Conservation (phyloP, 1,140 invertebrate genomes). For the Papilio aristodemus region DNA sequence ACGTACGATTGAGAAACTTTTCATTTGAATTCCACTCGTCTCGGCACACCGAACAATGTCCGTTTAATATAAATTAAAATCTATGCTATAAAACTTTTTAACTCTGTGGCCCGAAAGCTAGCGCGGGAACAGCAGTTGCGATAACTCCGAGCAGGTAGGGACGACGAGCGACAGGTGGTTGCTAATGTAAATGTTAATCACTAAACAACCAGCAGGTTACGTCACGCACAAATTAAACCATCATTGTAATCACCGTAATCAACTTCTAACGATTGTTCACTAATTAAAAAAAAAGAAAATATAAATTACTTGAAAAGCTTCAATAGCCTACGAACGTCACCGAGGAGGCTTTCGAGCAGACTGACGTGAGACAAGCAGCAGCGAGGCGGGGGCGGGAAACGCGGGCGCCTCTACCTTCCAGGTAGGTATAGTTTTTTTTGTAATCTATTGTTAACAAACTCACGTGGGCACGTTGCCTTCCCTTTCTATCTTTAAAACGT, state of each 20-base stretch:
- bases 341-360: conserved; percentile 59
- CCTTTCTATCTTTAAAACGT: conserved; percentile 45
- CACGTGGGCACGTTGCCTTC: conserved; percentile 61
- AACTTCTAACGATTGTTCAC: conserved; percentile 41
- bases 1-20: conserved; percentile 63
- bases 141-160: conserved; percentile 42
- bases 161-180: conserved; percentile 55
- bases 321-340: conserved; percentile 44
- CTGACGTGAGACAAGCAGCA: conserved; percentile 50
- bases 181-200: conserved; percentile 39
- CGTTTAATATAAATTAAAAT: conserved; percentile 34
- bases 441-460: conserved; percentile 73
- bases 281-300: conserved; percentile 28
- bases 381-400: conserved; percentile 54
- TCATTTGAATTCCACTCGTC: conserved; percentile 57
- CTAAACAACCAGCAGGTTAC: conserved; percentile 50
- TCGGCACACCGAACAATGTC: conserved; percentile 45
- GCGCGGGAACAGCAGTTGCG: conserved; percentile 61
- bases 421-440: conserved; percentile 70
- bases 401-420: conserved; percentile 63
- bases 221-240: conserved; percentile 45
- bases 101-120: conserved; percentile 36
- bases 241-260: conserved; percentile 35
- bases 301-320: conserved; percentile 26
- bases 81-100: not conserved